phyloP scores from a whole-genome alignment of 2,888 invertebrate genomes.

The Cosmia pyralina region DNA sequence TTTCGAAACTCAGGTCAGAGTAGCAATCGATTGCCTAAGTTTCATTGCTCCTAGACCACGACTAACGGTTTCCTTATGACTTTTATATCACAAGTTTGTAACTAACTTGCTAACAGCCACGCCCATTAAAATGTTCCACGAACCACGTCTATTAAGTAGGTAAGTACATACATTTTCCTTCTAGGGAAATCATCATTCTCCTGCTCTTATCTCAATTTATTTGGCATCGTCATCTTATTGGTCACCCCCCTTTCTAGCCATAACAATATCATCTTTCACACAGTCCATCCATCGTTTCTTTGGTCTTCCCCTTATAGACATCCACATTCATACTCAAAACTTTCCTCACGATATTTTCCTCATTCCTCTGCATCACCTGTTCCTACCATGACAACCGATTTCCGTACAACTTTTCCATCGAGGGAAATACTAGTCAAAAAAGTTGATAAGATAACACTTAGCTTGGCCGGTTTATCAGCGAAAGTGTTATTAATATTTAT shows the following conservation, averaged over 20 bases:
- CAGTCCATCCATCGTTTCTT: neutral
- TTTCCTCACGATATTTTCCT: neutral
- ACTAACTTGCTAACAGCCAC: constrained; percentile 32
- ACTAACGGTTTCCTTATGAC: constrained; percentile 52
- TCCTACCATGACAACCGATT: neutral
- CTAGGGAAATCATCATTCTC: neutral
- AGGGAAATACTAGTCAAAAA: constrained; percentile 47
- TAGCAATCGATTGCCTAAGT: constrained; percentile 46
- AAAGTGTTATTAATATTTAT: constrained; percentile 48
- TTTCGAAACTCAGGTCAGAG: constrained; percentile 53
- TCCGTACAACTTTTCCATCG: constrained; percentile 11
- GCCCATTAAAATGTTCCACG: constrained; percentile 26
- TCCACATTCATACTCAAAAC: neutral
- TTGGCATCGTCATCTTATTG: too few species aligned
- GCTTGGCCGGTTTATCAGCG: constrained; percentile 53
- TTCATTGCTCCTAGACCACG: constrained; percentile 41
- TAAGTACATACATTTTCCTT: neutral
- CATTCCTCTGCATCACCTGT: neutral
- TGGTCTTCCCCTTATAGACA: neutral
- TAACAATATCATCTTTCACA: neutral
- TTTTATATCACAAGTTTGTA: constrained; percentile 42
- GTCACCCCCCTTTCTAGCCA: neutral
- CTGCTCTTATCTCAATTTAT: too few species aligned
- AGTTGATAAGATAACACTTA: constrained; percentile 50
- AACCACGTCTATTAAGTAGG: neutral